Conservation (phyloP, 30 jellyfish, hydroid and myxozoan genomes). For the Hydractinia symbiolongicarpus region DNA sequence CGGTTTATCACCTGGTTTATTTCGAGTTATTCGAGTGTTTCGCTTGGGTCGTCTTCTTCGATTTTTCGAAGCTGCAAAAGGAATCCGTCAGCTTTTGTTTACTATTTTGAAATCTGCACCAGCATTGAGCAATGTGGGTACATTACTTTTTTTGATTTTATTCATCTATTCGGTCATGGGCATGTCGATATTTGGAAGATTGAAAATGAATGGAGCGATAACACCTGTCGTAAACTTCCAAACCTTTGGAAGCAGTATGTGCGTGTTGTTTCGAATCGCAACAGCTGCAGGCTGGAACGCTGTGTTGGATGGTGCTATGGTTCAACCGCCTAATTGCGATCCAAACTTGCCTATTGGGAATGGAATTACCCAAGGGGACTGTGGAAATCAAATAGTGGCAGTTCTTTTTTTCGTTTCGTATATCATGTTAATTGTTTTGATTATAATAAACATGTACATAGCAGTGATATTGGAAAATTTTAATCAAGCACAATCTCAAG, state of each 20-base stretch:
- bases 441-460: slow-evolving; percentile 81
- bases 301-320: slow-evolving; percentile 85
- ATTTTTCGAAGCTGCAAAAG: slow-evolving; percentile 89
- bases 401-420: slow-evolving; percentile 61
- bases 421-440: slow-evolving; percentile 65
- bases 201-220: slow-evolving; percentile 64
- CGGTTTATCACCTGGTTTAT: slow-evolving; percentile 11
- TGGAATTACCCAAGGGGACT: slow-evolving; percentile 35
- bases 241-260: slow-evolving; percentile 95
- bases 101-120: slow-evolving; percentile 95
- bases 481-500: slow-evolving; percentile 89
- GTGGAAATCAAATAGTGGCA: slow-evolving; percentile 77
- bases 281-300: slow-evolving; percentile 99
- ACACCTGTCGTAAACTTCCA: slow-evolving; percentile 69
- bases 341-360: neutral
- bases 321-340: slow-evolving; percentile 74
- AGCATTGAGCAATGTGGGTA: slow-evolving; percentile 78
- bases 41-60: slow-evolving; percentile 91
- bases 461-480: slow-evolving; percentile 89
- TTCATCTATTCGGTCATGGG: slow-evolving; percentile 82
- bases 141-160: slow-evolving; percentile 71
- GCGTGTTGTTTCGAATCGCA: slow-evolving; percentile 82
- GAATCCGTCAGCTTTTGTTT: slow-evolving; percentile 85
- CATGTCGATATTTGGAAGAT: slow-evolving; percentile 75
- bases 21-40: slow-evolving; percentile 68